Evolutionary conservation across 2,797 vertebrate species (phyloP).

Genomic region (Sebastes taczanowskii): DNA sequence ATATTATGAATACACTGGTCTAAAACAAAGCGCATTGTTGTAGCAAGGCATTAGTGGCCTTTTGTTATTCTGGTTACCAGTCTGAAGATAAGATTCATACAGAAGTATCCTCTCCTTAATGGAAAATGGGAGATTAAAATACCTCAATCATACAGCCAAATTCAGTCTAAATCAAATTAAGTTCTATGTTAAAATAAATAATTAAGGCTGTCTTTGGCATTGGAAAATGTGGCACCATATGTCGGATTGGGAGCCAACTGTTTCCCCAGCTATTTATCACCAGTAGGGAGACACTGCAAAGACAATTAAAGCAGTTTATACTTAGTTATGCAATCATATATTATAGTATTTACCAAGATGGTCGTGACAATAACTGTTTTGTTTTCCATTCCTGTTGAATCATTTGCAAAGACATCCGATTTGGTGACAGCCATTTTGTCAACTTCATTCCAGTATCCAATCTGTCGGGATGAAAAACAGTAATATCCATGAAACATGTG

Average conservation of each 20-base stretch:
- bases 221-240: background rate
- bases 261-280: background rate
- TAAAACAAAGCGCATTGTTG: background rate
- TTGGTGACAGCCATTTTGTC: conserved; percentile 99
- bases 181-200: background rate
- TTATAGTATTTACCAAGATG: conserved; percentile 88
- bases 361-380: conserved; percentile 99
- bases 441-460: conserved; percentile 98
- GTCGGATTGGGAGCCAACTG: background rate
- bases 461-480: conserved; percentile 80
- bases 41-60: background rate
- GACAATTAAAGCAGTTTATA: background rate
- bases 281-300: background rate
- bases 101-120: background rate
- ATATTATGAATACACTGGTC: background rate
- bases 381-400: conserved; percentile 96
- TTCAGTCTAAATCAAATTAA: background rate
- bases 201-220: background rate
- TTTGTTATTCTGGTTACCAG: background rate
- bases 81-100: background rate
- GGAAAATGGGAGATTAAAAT: background rate
- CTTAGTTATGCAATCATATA: background rate
- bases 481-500: background rate
- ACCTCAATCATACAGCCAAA: background rate
- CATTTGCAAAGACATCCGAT: conserved; percentile 92